Evolutionary conservation across 2,888 invertebrate species (phyloP), one percentile per base, ranked within the genome.

Genomic region (Andrena marginata): DNA sequence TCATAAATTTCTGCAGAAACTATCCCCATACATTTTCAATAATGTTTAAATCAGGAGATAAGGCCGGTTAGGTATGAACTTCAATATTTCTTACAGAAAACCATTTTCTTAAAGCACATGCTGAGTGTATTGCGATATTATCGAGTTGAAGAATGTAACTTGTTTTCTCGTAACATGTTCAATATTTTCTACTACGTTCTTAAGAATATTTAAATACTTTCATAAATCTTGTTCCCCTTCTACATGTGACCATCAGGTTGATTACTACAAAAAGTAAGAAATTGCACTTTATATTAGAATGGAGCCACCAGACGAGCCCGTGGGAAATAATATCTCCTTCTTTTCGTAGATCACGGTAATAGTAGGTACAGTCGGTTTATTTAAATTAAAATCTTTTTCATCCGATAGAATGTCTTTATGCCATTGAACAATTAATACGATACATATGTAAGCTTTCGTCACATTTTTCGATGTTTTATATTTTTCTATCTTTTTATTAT

Each of bases 1-100:
- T 20, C 51, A 51, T 51, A 51, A 20, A 20, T 51, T 51, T 51
- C 6, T 16, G 16, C 6, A 1, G 29, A 64, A 35, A 64, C 16
- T 48, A 26, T 48, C 29, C 16, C 26, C 16, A 26, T 26, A 48
- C 64, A 64, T 48, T 64, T 48, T 64, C 48, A 48, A 64, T 64
- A 48, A 48, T 42, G 8, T 67, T 67, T 20, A 51, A 51, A 31
- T 51, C 51, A 3, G 51, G n/a, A 13, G 31, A 67, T 26, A 64
- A 13, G 35, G 16, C 16, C 26, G 48, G 13, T 6, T 20, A 67
- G 5, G 26, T 26, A 6, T 6, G 13, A 6, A 59, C 29, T 4
- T 29, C 13, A 13, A 29, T 59, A 59, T 42, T 29, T 59, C 29
- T 59, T 16, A 6, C 1, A 7, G 5, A 8, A 26, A 31, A 51